Evolutionary conservation across 2,797 vertebrate species (phyloP), one percentile per base, ranked within the genome.

Genomic region (Gymnopithys bicolor): DNA sequence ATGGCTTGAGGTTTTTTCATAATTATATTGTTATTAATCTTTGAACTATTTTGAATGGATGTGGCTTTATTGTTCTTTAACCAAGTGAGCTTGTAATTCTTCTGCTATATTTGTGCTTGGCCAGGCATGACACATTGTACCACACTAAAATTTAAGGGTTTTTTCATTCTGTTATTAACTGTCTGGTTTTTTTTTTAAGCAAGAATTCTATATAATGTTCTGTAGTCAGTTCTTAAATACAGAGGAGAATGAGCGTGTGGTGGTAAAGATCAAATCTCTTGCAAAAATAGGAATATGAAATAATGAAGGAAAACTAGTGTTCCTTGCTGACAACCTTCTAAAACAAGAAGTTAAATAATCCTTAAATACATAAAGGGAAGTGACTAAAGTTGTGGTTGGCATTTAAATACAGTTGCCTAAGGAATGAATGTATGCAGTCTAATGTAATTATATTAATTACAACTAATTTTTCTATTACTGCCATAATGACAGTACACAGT

Each of bases 21-120:
- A 96, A 96, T 95, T 93, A 90, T 87, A 89, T 93, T 93, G 75
- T 89, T 94, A 91, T 94, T 97, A 96, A 97, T 96, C 88, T 95
- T 92, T 78, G 69, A 94, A 87, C 62, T 95, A 81, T 68, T 85
- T 86, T 66, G 49, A 85, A 92, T 91, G 88, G 85, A 60, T 90
- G 70, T 74, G 90, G 49, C 32, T 96, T 97, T 96, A 86, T 94
- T 97, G 48, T 93, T 89, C 59, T 92, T 46, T 91, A 84, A 94
- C 82, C 78, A 94, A 68, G 63, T 70, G 79, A 97, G 91, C 83
- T 91, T 96, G n/a, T 94, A 95, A 96, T 94, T 94, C 60, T 95
- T 68, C 77, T 95, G 88, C 92, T 70, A 8, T 95, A 78, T 86
- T 46, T 49, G 88, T 94, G 84, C 83, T 64, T 96, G 94, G 71